Base-by-base conservation (phyloP, 2,888 invertebrate species). In the Archips crataeganus region DNA sequence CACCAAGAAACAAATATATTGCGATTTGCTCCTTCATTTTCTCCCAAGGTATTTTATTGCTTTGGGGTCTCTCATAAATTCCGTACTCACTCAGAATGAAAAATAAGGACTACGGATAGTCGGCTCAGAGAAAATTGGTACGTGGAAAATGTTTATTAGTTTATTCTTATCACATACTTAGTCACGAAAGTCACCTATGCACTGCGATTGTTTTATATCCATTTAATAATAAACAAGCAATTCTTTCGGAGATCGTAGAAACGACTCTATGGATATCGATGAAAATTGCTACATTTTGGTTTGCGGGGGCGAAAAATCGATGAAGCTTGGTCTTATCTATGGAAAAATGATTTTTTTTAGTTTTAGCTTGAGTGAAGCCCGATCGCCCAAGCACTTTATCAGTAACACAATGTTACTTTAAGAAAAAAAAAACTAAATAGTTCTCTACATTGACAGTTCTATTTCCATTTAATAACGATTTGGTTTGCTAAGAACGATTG, bases 1-100 rank as follows among this genome's bases (percentile, higher is more conserved):
- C 91, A 87, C 90, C 87, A 86, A 90, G 89, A 91, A 92, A 92
- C 91, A 93, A 93, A 94, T 93, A 93, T 92, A 93, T 93, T 90
- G 91, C 93, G 92, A 93, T 93, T 93, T 92, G 91, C 92, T 90
- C 93, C 92, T 94, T 93, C 94, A 94, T 94, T 93, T 93, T 92
- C 93, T 90, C 90, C 84, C 92, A 90, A 93, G 93, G 93, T 94
- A 93, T 93, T 94, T 94, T 94, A 94, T 94, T 94, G 91, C 93
- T 90, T 90, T 89, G 89, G 93, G 92, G 88, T 89, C 90, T 86
- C 90, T 86, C 94, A 92, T 94, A 94, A 94, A 94, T 94, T 94
- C 88, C 85, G 85, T 87, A 89, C 92, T 92, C 92, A 90, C 88
- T 92, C 92, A 89, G 88, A 84, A 89, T 90, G 90, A 93, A 93